Conservation (phyloP, 1,140 invertebrate genomes). For the Galleria mellonella region DNA sequence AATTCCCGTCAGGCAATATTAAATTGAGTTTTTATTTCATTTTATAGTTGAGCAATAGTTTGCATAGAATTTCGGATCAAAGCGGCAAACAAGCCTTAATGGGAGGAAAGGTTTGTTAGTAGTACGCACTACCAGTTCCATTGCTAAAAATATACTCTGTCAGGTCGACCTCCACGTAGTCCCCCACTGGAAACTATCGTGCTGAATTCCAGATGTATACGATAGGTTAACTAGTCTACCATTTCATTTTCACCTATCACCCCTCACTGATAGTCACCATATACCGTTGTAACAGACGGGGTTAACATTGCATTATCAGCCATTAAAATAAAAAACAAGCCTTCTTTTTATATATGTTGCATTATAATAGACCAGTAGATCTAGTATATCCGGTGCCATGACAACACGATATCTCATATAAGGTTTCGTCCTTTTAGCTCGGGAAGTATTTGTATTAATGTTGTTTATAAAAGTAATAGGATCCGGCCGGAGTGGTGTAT, state of each 20-base stretch:
- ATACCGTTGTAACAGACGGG: too few species aligned
- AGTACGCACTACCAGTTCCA: too few species aligned
- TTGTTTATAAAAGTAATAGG: slow-evolving; percentile 49
- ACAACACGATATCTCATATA: background rate
- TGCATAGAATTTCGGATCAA: background rate
- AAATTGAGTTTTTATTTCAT: slow-evolving; percentile 15
- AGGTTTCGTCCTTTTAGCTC: background rate
- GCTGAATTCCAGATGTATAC: too few species aligned
- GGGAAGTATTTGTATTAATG: slow-evolving; percentile 19
- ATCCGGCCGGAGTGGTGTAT: slow-evolving; percentile 15
- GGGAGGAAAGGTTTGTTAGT: background rate
- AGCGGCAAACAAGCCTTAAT: background rate
- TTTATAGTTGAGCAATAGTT: slow-evolving; percentile 5
- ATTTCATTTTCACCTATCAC: too few species aligned
- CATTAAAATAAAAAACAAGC: too few species aligned
- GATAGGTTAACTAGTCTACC: too few species aligned
- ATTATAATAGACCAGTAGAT: background rate
- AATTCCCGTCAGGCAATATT: slow-evolving; percentile 12
- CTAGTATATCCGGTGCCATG: background rate
- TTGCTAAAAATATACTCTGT: too few species aligned
- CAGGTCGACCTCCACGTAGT: too few species aligned
- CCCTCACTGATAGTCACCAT: too few species aligned
- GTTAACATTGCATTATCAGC: too few species aligned
- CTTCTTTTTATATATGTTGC: background rate
- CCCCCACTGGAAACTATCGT: too few species aligned